Evolutionary conservation across 2,888 invertebrate species (phyloP).

Genomic region (Sepiola atlantica): DNA sequence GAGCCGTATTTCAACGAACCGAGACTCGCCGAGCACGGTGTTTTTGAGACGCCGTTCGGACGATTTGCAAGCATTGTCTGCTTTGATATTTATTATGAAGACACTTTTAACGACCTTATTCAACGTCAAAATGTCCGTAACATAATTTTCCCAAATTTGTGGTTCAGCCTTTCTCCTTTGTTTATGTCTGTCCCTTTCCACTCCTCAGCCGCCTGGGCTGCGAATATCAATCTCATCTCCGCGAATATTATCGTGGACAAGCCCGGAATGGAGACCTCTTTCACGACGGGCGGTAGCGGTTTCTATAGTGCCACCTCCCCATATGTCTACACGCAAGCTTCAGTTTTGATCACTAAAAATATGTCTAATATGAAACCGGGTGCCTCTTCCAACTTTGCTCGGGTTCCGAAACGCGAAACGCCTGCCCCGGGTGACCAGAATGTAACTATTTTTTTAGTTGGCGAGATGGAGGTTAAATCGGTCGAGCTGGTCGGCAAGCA

Average conservation of each 20-base stretch:
- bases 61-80: conserved; percentile 83
- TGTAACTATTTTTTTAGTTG: neutral
- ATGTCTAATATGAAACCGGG: neutral
- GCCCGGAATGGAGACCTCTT: conserved; percentile 77
- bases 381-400: neutral
- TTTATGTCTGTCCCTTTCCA: conserved; percentile 76
- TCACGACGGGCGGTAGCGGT: conserved; percentile 81
- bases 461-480: neutral
- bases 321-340: conserved; percentile 52
- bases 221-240: conserved; percentile 82
- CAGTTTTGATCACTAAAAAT: neutral
- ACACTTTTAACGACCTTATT: conserved; percentile 80
- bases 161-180: conserved; percentile 86
- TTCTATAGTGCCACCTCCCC: conserved; percentile 78
- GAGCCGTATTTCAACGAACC: conserved; percentile 76
- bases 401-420: neutral
- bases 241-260: conserved; percentile 79
- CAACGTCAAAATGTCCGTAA: conserved; percentile 78
- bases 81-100: conserved; percentile 86
- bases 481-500: neutral
- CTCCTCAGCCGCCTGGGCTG: conserved; percentile 81
- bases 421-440: neutral
- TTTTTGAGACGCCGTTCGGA: conserved; percentile 68
- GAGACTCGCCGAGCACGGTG: conserved; percentile 54
- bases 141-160: conserved; percentile 82